phyloP scores from a whole-genome alignment of 2,113 vertebrate species.

The Rallus limicola region DNA sequence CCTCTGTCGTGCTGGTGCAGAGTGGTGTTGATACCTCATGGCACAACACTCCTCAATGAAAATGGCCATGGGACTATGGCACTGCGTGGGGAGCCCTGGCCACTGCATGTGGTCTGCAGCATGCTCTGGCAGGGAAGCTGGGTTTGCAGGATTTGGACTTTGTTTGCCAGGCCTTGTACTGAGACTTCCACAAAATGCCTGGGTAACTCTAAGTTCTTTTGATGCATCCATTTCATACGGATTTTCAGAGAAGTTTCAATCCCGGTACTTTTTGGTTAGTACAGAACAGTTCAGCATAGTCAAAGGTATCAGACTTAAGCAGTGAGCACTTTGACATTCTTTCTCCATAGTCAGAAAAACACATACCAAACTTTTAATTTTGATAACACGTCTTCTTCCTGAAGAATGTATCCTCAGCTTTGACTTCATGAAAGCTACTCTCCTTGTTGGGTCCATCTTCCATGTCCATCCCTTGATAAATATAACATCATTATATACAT shows the following conservation, averaged over 20 bases:
- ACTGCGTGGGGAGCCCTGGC: background rate
- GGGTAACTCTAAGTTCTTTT: background rate
- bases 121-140: background rate
- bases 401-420: background rate
- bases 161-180: background rate
- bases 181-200: background rate
- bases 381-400: background rate
- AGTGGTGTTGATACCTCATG: background rate
- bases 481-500: background rate
- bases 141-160: background rate
- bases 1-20: background rate
- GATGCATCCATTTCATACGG: background rate
- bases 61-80: fast-evolving
- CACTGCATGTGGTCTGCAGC: too few species aligned
- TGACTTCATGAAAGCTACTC: background rate
- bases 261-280: background rate
- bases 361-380: background rate
- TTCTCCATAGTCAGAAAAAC: background rate
- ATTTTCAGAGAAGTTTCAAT: background rate
- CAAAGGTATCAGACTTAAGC: background rate
- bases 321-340: background rate
- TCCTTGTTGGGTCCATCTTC: background rate
- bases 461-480: background rate
- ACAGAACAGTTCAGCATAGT: background rate
- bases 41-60: background rate